Evolutionary conservation across 2,888 invertebrate species (phyloP), one percentile per base, ranked within the genome.

Genomic region (Tipula helvola): DNA sequence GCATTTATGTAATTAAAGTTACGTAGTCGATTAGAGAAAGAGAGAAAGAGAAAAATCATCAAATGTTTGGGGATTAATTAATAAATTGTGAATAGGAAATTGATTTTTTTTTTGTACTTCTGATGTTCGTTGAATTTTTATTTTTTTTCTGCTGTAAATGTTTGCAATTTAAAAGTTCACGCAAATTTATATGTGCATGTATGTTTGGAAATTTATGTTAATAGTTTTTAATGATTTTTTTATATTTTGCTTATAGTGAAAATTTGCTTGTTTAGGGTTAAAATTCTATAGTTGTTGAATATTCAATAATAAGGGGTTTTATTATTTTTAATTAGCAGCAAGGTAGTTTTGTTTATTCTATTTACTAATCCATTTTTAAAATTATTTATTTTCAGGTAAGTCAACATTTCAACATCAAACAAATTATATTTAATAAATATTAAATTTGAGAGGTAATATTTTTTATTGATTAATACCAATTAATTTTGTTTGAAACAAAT

Each of bases 1-100:
- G 71, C 71, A 71, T 71, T 71, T 71, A 71, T 71, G 71, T 71
- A 71, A 71, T 71, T 71, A 71, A 71, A 71, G 71, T 71, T 71
- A 28, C 28, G 71, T 71, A 3, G 28, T 28, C 28, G 28, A 28
- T 28, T 71, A 28, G 2, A 10, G 10, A 71, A 8, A 71, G 2
- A 71, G 28, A 71, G 18, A n/a, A n/a, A 71, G 28, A 71, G 71
- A 28, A 28, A 28, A 28, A 28, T 28, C 28, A 71, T 71, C 28
- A 71, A 71, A 71, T 71, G 71, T 71, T 28, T 71, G 8, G 71
- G 71, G 71, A 71, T 71, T 71, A 71, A 71, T 71, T 71, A 71
- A 28, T 71, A 71, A 71, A 71, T 71, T 71, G 18, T 71, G 71
- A 71, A 71, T 71, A 71, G 71, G 71, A 71, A 71, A 71, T 71